Percentiles rank a stretch among this genome's conserved stretches.
Evolutionary conservation across 2,797 vertebrate genomes (phyloP).

Genomic region (Coreius guichenoti): DNA sequence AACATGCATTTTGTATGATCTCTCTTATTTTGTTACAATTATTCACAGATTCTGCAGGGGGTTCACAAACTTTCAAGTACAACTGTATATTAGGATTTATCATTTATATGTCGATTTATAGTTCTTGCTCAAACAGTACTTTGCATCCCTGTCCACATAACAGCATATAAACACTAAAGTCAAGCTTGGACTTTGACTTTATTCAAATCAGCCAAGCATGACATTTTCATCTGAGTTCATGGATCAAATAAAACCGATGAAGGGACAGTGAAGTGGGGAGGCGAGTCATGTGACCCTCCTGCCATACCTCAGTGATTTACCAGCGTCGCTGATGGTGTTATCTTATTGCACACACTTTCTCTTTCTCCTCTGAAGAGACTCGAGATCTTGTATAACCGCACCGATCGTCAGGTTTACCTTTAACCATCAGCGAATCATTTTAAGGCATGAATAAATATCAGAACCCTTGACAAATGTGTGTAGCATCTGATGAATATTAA

Average conservation of each 20-base stretch:
- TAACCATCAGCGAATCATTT: background rate
- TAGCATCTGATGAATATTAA: background rate
- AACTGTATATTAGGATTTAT: too few relatives aligned
- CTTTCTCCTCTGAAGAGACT: background rate
- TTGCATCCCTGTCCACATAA: background rate
- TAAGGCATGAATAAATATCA: constrained; percentile 31
- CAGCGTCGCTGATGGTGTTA: background rate
- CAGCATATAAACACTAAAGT: constrained; percentile 4
- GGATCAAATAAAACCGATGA: background rate
- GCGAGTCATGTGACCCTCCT: too few relatives aligned
- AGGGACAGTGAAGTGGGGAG: background rate
- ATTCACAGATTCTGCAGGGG: too few relatives aligned
- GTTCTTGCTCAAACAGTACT: background rate
- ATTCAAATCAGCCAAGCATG: constrained; percentile 1
- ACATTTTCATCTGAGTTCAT: background rate
- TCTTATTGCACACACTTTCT: background rate
- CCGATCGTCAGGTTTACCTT: background rate
- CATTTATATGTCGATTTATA: background rate
- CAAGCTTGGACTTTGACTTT: constrained; percentile 10
- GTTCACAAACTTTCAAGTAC: too few relatives aligned
- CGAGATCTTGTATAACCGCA: background rate
- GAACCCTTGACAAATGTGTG: background rate
- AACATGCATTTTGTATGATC: too few relatives aligned
- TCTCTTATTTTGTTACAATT: too few relatives aligned
- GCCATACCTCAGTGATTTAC: too few relatives aligned